Percentiles rank a stretch among this genome's conserved stretches.
Conservation (phyloP, 2,888 invertebrate species). For the Bursaphelenchus okinawaensis region DNA sequence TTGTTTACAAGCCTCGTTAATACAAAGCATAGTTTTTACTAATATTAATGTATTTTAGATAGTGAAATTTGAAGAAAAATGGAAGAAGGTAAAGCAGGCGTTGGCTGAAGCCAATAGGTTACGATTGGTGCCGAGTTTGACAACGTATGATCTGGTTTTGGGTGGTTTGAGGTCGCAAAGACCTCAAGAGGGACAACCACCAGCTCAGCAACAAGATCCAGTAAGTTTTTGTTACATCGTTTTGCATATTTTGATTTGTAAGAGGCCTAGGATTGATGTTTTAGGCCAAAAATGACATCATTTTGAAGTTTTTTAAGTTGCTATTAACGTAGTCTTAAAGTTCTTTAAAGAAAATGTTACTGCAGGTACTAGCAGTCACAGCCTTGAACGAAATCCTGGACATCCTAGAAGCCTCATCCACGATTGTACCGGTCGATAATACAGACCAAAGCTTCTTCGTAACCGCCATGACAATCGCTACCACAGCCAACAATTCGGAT, state of each 20-base stretch:
- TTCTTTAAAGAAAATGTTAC: not conserved
- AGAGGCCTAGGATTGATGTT: no score
- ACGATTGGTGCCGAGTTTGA: slow-evolving; percentile 28
- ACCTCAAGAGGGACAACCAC: not conserved
- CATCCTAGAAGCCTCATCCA: slow-evolving; percentile 18
- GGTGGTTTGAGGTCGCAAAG: not conserved
- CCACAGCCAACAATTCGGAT: slow-evolving; percentile 28
- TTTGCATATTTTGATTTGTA: not conserved
- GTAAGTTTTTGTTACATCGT: not conserved
- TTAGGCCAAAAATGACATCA: no score
- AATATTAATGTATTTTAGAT: no score
- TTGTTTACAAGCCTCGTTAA: no score
- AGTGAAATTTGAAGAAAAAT: not conserved
- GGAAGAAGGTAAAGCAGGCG: slow-evolving; percentile 12
- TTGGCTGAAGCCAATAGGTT: slow-evolving; percentile 18
- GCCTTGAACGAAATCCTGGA: slow-evolving; percentile 31
- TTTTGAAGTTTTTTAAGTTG: slow-evolving; percentile 13
- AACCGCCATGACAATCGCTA: slow-evolving; percentile 23
- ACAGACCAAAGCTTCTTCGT: slow-evolving; percentile 29
- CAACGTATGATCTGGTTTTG: slow-evolving; percentile 24
- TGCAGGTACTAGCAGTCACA: slow-evolving; percentile 14
- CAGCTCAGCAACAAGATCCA: not conserved
- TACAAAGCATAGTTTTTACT: no score
- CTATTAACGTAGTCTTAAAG: slow-evolving; percentile 9
- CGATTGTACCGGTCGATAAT: slow-evolving; percentile 16